These are phyloP conservation scores for Bujurquina vittata DNA, from an alignment of 2,113 vertebrate genomes.

Conservation along the genomic window DNA sequence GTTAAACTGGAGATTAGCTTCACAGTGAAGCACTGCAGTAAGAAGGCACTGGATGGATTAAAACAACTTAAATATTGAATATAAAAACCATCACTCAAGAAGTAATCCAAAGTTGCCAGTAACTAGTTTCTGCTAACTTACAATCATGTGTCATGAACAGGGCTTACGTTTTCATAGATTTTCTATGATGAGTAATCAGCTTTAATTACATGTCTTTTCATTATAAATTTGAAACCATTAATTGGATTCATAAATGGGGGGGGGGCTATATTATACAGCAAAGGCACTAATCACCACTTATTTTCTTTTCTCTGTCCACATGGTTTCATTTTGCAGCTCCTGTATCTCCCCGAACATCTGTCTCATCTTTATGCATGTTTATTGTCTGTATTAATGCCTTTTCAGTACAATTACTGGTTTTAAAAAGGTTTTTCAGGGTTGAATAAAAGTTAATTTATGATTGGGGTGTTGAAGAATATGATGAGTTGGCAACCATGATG, in stretches of 20 bases:
- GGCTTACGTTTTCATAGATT: conserved; percentile 14
- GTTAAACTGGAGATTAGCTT: conserved; percentile 37
- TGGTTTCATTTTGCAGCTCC: neutral
- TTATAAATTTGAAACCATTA: conserved; percentile 23
- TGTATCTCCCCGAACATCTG: neutral
- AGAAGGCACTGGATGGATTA: conserved; percentile 29
- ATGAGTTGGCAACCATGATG: neutral
- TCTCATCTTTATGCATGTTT: neutral
- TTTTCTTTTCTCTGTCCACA: neutral
- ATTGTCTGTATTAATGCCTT: neutral
- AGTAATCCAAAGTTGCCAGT: conserved; percentile 17
- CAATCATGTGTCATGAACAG: conserved; percentile 17
- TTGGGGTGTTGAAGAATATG: neutral
- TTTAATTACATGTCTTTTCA: conserved; percentile 30
- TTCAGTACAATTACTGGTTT: neutral
- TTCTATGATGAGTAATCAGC: conserved; percentile 15
- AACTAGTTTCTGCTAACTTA: conserved; percentile 25
- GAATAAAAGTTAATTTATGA: conserved; percentile 1
- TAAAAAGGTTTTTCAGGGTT: neutral
- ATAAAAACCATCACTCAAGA: conserved; percentile 30
- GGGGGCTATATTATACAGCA: conserved; percentile 23
- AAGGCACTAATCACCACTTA: neutral
- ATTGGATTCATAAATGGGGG: conserved; percentile 25
- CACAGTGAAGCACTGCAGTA: conserved; percentile 16
- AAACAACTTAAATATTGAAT: conserved; percentile 23